These are phyloP conservation scores for Thaleichthys pacificus DNA, from an alignment of 2,797 vertebrate genomes.

Conservation along the genomic window DNA sequence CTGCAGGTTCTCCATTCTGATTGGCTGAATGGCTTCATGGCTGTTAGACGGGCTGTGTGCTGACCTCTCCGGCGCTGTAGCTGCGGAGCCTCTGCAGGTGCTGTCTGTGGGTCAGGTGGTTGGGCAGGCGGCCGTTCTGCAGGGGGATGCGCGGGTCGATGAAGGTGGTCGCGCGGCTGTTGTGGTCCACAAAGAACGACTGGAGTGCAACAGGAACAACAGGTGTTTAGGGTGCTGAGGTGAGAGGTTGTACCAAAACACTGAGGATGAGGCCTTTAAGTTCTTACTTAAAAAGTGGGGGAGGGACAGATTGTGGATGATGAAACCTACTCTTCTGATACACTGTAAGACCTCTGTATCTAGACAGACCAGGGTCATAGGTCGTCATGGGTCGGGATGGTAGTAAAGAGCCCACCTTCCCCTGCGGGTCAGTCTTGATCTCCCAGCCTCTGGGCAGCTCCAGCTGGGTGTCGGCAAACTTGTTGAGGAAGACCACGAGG, in stretches of 20 bases:
- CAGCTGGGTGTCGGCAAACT: constrained; percentile 89
- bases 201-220: constrained; percentile 50
- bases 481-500: constrained; percentile 96
- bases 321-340: neutral
- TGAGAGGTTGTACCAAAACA: no score
- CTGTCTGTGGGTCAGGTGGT: constrained; percentile 88
- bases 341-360: neutral
- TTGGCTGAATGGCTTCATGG: no score
- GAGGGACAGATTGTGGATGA: no score
- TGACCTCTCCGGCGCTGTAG: constrained; percentile 96
- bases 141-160: constrained; percentile 96
- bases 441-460: constrained; percentile 97
- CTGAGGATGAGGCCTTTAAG: no score
- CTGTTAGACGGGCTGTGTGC: neutral
- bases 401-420: constrained; percentile 79
- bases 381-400: neutral
- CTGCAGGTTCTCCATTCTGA: neutral
- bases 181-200: constrained; percentile 99
- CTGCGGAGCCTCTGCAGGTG: constrained; percentile 96
- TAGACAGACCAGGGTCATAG: neutral
- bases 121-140: constrained; percentile 90
- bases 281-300: no score
- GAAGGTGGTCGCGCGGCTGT: constrained; percentile 95
- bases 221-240: neutral
- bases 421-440: constrained; percentile 94